A percentile compares a stretch with the other conserved stretches of the same genome.
These are phyloP conservation scores for Eleginops maclovinus DNA, from an alignment of 2,113 vertebrate species.

Conservation along the genomic window DNA sequence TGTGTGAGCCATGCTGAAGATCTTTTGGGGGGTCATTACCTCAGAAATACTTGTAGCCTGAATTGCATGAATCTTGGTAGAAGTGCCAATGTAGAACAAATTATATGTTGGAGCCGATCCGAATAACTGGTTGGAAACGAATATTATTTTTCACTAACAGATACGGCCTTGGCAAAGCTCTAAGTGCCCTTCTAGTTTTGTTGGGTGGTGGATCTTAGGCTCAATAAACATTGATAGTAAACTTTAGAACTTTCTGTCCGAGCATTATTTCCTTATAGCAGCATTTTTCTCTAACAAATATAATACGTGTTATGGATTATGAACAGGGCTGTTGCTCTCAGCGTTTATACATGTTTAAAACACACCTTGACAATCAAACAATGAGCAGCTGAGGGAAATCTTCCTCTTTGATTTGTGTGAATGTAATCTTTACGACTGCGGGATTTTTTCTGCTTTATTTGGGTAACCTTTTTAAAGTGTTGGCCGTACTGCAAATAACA, in stretches of 20 bases:
- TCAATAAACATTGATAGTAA: neutral
- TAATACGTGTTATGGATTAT: neutral
- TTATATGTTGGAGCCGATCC: no score
- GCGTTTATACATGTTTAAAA: neutral
- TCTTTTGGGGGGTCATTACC: neutral
- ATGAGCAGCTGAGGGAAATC: neutral
- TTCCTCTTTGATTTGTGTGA: conserved; percentile 3
- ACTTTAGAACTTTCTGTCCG: neutral
- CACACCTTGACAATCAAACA: neutral
- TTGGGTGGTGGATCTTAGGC: neutral
- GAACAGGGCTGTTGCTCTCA: neutral
- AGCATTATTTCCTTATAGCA: no score
- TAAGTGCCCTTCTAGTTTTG: neutral
- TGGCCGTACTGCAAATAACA: conserved; percentile 6
- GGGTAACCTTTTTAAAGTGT: neutral
- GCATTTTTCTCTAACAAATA: neutral
- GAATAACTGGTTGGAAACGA: no score
- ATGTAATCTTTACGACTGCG: neutral
- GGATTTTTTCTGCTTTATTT: neutral
- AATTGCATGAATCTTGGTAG: no score
- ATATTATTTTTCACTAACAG: no score
- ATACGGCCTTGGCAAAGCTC: no score
- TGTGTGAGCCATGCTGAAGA: neutral
- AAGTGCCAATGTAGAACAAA: no score
- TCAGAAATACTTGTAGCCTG: no score